Base-by-base conservation (phyloP, 1,140 invertebrate species). In the Hypsibius dujardini region DNA sequence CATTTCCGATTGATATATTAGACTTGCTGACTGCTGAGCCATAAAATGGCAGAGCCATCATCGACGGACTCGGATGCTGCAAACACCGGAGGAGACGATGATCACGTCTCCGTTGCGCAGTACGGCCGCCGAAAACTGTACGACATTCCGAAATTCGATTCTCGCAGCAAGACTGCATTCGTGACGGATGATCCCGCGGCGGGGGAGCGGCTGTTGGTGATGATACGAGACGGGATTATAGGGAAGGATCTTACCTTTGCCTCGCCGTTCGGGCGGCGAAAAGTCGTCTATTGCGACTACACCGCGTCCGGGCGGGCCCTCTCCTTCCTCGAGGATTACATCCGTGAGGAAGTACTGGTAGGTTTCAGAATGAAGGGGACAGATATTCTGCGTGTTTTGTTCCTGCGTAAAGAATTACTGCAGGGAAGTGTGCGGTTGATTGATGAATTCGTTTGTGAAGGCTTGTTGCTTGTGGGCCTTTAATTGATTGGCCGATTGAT, bases 311-410 rank as follows among this genome's bases (percentile, higher is more conserved):
- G 87, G 56, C 84, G 89, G 75, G 86, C 88, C 0, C 77, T 95
- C 59, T 85, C 87, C 62, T 93, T 90, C 80, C 85, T 95, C 71
- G 91, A 95, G 78, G 88, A 92, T 75, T 93, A 90, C 77, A 86
- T 95, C 46, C 76, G 82, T 40, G 83, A 86, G 74, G 85, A 92
- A 77, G 90, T 94, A 1, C 79, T 94, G 59, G 62, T 67, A 45
- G 45, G 62, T 42, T 7, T 7, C 12, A 7, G 62, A 12, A 42
- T 3, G 12, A 15, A 12, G 3, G 12, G 7, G 12, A 15, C 3
- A 15, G 62, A 42, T 12, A 67, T 15, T 7, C 62, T 7, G 3
- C 7, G 3, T 42, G 12, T 28, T 28, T 28, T 28, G 28, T 28
- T 28, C 28, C 28, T 28, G 28, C 28, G 28, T 28, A 28, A 28